Base-by-base conservation (phyloP, 2,888 invertebrate genomes). In the Mimachlamys varia region DNA sequence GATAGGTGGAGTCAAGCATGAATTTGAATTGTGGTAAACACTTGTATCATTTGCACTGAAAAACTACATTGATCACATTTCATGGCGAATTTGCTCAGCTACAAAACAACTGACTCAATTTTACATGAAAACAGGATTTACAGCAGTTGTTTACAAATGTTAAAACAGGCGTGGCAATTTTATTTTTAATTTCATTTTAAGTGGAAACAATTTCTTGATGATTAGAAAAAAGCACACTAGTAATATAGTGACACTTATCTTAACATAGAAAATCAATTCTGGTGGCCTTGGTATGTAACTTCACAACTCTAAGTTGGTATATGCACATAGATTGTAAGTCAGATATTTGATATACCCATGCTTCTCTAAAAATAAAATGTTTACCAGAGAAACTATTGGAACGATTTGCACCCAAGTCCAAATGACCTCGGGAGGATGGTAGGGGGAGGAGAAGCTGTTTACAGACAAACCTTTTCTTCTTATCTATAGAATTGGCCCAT, bases 401-500 rank as follows among this genome's bases (percentile, higher is more conserved):
- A 33, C 33, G 13, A 76, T 76, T 76, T 76, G 76, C 76, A 76
- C 76, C 44, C 33, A 33, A 76, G 33, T 27, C 27, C 33, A 76
- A 76, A 33, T 76, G 76, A 76, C 76, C 76, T 76, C 76, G 7
- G n/a, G 76, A 10, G 10, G 76, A 27, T 76, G 19, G 76, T 76
- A 33, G 76, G 76, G 76, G 76, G 76, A 33, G 27, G 27, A 27
- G 76, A 33, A 76, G 33, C 76, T 76, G 76, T 76, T 33, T 76
- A 76, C 76, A 76, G 76, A 12, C 76, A 22, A 76, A 12, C 76
- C 76, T 76, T 76, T 76, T 76, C 62, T 62, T n/a, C 76, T 76
- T 76, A 76, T 76, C 76, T 76, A 33, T 27, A 76, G 76, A 76
- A 76, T 76, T 76, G 76, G 76, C 76, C 76, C 76, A 76, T 76